phyloP scores from a whole-genome alignment of 2,797 vertebrate species.

The Coracias cyanogaster region DNA sequence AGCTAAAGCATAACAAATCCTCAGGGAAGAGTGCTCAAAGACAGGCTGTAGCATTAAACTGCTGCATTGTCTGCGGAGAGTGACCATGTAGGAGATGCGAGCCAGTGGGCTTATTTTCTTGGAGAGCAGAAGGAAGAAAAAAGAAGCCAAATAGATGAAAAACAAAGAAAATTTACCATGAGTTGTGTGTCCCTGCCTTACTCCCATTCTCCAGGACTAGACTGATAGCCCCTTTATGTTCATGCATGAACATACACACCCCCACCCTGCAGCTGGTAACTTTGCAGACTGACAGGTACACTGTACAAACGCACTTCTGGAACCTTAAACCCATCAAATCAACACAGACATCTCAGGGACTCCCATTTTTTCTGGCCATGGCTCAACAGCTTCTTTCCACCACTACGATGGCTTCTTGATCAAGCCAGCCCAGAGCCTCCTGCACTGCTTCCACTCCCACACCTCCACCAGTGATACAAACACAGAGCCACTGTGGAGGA shows the following conservation, averaged over 20 bases:
- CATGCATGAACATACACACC: accelerated
- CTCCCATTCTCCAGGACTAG: not conserved
- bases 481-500: not conserved
- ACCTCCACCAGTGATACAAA: not conserved
- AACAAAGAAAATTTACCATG: not conserved
- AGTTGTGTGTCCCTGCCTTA: not conserved
- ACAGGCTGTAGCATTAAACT: not conserved
- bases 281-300: not conserved
- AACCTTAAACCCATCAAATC: not conserved
- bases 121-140: not conserved
- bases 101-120: not conserved
- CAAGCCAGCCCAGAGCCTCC: not conserved
- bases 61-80: not conserved
- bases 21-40: not conserved
- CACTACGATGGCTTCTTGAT: accelerated
- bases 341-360: not conserved
- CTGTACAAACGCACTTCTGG: not conserved
- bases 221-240: accelerated
- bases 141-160: not conserved
- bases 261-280: not conserved
- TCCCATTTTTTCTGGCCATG: accelerated
- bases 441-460: not conserved
- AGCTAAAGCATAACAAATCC: not conserved
- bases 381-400: not conserved
- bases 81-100: accelerated